These are phyloP conservation scores for Brachyptera risi DNA, from an alignment of 2,888 invertebrate genomes.

Conservation along the genomic window DNA sequence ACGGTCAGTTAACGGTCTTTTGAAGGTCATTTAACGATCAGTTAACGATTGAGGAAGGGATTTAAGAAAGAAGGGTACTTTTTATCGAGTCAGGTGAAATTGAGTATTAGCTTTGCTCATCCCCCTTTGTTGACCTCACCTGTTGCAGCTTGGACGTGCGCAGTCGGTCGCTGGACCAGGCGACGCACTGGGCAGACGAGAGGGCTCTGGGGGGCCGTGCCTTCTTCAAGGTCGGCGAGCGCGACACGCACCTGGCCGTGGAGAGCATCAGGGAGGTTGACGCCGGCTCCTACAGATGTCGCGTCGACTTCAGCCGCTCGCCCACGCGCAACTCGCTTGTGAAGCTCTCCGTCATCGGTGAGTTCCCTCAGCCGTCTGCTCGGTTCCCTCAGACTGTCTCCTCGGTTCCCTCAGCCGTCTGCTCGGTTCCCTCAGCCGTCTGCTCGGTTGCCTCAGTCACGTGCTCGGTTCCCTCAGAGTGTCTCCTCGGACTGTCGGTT, in stretches of 20 bases:
- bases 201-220: conserved; percentile 41
- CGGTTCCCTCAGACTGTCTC: too few relatives aligned
- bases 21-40: too few relatives aligned
- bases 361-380: too few relatives aligned
- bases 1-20: too few relatives aligned
- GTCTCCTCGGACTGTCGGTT: too few relatives aligned
- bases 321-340: conserved; percentile 45
- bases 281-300: conserved; percentile 45
- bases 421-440: neutral
- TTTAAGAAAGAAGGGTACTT: too few relatives aligned
- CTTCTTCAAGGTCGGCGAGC: conserved; percentile 38
- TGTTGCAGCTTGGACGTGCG: conserved; percentile 39
- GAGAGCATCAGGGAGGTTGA: conserved; percentile 41
- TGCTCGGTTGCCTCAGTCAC: too few relatives aligned
- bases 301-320: conserved; percentile 46
- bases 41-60: too few relatives aligned
- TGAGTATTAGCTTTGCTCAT: too few relatives aligned
- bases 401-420: neutral
- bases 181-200: conserved; percentile 42
- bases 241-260: conserved; percentile 39
- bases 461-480: too few relatives aligned
- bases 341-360: conserved; percentile 46
- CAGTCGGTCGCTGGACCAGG: conserved; percentile 39
- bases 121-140: too few relatives aligned
- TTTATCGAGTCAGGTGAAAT: too few relatives aligned